Evolutionary conservation across 1,140 invertebrate genomes (phyloP), one percentile per base, ranked within the genome.

Genomic region (Drosophila pseudoananassae): DNA sequence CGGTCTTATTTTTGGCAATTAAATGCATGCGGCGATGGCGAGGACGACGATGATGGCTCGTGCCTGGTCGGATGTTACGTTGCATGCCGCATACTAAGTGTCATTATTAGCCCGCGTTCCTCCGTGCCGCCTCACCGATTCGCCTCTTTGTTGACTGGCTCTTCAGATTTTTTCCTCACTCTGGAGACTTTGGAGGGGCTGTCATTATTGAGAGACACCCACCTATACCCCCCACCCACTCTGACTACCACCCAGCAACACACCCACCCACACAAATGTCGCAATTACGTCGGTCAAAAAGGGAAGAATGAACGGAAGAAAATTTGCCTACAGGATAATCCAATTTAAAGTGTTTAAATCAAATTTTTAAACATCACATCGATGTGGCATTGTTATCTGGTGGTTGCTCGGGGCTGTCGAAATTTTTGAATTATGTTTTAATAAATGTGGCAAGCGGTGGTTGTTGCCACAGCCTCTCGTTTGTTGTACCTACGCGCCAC

Each of bases 261-360:
- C 77, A 81, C 33, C 33, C 66, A 88, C 83, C 33, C 66, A 88
- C 83, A 88, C 65, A 69, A 69, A 88, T 88, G 83, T 88, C 82
- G 83, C 83, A 88, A 88, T 88, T 88, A 88, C 83, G 74, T 75
- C 57, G 81, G 81, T 85, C 79, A 83, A 75, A 82, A 23, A 14
- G 36, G 29, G 51, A 51, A 47, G 61, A 66, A 20, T 29, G 61
- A 69, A 69, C 65, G 60, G 60, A 69, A 76, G 55, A 59, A 79
- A 82, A 90, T 83, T 84, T 90, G 83, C 77, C 80, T 90, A 90
- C 76, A 90, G 80, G 68, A 78, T 90, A 90, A 90, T 90, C 88
- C 88, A 90, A 90, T 90, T 90, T 90, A 90, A 90, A 90, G 88
- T 88, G 88, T 88, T 90, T 90, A 90, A 90, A 90, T 90, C 82